Percentiles rank a stretch among this genome's conserved stretches.
phyloP scores from a whole-genome alignment of 2,113 vertebrate species.

The Corydoras sp. region DNA sequence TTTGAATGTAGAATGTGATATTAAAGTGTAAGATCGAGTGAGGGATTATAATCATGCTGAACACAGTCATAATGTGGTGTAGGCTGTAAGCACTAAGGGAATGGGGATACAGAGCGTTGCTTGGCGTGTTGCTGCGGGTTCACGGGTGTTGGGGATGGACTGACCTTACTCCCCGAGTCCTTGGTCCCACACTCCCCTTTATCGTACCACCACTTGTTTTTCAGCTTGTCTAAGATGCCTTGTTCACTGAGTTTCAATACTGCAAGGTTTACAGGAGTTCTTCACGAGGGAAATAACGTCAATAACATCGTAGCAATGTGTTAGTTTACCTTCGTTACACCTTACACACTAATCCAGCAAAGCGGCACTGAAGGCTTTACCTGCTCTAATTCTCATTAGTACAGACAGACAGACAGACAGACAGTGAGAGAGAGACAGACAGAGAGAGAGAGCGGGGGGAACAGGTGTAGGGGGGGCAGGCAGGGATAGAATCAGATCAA shows the following conservation, averaged over 20 bases:
- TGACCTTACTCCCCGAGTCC: slow-evolving; percentile 99
- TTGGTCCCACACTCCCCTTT: slow-evolving; percentile 97
- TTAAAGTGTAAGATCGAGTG: no score
- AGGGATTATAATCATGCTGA: no score
- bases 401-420: slow-evolving; percentile 69
- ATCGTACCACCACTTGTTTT: slow-evolving; percentile 99
- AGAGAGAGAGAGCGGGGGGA: slow-evolving; percentile 28
- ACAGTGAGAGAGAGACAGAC: not conserved
- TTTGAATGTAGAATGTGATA: no score
- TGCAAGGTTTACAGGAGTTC: slow-evolving; percentile 99
- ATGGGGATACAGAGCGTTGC: not conserved
- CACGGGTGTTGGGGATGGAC: slow-evolving; percentile 50
- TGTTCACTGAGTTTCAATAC: slow-evolving; percentile 99
- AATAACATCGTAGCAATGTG: slow-evolving; percentile 97
- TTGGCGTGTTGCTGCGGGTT: not conserved
- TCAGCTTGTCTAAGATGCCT: slow-evolving; percentile 99
- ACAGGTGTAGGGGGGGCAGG: slow-evolving; percentile 5
- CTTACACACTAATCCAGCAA: slow-evolving; percentile 69
- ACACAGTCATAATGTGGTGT: no score
- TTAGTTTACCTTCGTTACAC: slow-evolving; percentile 91
- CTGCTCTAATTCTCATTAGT: slow-evolving; percentile 75
- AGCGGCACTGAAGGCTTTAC: slow-evolving; percentile 92
- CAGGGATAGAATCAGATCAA: no score
- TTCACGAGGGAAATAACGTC: slow-evolving; percentile 99
- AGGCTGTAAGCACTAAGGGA: no score